Conservation (phyloP, 2,888 invertebrate species). For the Scaptomyza reducta region DNA sequence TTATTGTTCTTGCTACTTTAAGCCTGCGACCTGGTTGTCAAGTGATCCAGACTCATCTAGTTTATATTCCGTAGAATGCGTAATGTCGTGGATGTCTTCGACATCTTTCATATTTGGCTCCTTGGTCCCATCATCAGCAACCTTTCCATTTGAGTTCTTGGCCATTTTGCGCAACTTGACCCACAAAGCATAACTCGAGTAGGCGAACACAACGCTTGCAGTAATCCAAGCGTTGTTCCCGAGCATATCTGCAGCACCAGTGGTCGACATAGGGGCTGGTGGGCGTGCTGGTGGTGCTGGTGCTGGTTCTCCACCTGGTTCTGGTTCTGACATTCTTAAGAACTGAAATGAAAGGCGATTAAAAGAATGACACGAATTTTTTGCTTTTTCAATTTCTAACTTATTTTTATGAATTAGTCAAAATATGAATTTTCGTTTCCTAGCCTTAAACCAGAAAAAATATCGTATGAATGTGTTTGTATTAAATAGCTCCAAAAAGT, state of each 20-base stretch:
- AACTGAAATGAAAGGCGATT: neutral
- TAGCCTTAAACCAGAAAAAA: neutral
- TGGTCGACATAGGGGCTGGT: conserved; percentile 16
- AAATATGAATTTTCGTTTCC: neutral
- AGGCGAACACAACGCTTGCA: conserved; percentile 45
- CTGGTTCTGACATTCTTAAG: neutral
- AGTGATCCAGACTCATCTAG: neutral
- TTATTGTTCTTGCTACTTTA: neutral
- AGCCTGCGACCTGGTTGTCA: neutral
- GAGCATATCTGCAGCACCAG: conserved; percentile 21
- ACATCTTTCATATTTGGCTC: neutral
- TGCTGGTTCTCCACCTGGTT: too few species aligned
- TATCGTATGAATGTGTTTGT: neutral
- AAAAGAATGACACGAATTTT: neutral
- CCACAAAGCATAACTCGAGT: conserved; percentile 44
- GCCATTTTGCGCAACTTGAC: conserved; percentile 28
- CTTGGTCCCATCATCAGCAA: neutral
- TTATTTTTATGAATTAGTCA: neutral
- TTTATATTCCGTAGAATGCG: too few species aligned
- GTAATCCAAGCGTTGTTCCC: conserved; percentile 31
- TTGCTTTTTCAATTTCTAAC: neutral
- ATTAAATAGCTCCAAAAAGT: neutral
- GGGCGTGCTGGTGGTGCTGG: neutral
- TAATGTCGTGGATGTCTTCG: too few species aligned
- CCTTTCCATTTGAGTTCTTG: neutral